Evolutionary conservation across 2,888 invertebrate species (phyloP).

Genomic region (Thereva nobilitata): DNA sequence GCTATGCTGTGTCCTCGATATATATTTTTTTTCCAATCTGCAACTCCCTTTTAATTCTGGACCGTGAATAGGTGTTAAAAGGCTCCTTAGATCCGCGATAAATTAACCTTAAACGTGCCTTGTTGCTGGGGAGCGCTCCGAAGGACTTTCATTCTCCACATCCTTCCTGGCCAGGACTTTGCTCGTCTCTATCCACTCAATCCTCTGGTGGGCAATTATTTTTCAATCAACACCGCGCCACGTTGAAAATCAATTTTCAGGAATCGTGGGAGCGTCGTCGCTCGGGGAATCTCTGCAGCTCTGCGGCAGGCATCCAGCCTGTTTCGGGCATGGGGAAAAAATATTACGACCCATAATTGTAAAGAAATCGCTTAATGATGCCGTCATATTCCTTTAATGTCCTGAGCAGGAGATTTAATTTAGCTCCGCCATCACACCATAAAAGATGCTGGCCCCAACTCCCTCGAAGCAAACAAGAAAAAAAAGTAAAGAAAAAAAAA

Average conservation of each 20-base stretch:
- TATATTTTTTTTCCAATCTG: not conserved
- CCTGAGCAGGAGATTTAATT: conserved; percentile 37
- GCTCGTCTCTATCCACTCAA: conserved; percentile 17
- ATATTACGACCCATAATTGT: conserved; percentile 37
- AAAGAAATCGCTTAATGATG: conserved; percentile 42
- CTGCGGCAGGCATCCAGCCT: not conserved
- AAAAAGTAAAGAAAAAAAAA: not conserved
- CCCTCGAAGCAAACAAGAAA: not conserved
- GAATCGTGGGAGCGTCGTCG: conserved; percentile 16
- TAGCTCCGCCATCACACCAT: conserved; percentile 10
- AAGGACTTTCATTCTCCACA: not conserved
- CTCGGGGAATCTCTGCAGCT: not conserved
- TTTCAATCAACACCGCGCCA: conserved; percentile 41
- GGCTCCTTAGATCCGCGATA: conserved; percentile 31
- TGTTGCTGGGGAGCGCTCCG: not conserved
- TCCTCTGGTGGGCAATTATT: conserved; percentile 42
- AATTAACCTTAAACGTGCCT: conserved; percentile 35
- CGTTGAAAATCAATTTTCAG: conserved; percentile 40
- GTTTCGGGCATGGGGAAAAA: conserved; percentile 2
- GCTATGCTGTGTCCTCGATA: no score
- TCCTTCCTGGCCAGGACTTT: not conserved
- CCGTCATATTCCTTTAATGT: conserved; percentile 41
- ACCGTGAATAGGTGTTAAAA: conserved; percentile 35
- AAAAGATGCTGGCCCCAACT: not conserved
- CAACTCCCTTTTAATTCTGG: conserved; percentile 4